Conservation (phyloP, 2,888 invertebrate species). For the Volucella inanis region DNA sequence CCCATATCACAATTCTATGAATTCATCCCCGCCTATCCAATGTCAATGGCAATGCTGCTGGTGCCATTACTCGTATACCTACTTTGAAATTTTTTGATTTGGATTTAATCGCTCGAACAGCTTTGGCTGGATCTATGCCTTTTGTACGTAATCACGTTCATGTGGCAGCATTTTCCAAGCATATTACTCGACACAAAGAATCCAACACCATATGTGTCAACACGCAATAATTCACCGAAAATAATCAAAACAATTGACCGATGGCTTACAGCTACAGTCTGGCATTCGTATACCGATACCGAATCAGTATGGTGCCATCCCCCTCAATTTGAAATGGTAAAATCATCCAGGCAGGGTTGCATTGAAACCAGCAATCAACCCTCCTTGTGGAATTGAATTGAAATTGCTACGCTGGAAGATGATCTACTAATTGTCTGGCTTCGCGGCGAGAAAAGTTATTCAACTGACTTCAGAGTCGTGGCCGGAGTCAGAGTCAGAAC, state of each 20-base stretch:
- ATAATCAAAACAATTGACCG: slow-evolving; percentile 83
- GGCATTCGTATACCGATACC: slow-evolving; percentile 21
- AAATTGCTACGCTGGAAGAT: slow-evolving; percentile 58
- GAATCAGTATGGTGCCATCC: slow-evolving; percentile 36
- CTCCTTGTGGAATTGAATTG: slow-evolving; percentile 33
- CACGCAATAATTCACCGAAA: slow-evolving; percentile 83
- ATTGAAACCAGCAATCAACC: slow-evolving; percentile 46
- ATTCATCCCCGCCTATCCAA: not conserved
- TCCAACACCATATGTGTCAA: slow-evolving; percentile 84
- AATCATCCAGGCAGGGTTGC: not conserved
- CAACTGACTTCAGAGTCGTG: slow-evolving; percentile 14
- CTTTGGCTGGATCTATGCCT: slow-evolving; percentile 55
- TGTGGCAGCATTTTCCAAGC: slow-evolving; percentile 65
- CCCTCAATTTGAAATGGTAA: slow-evolving; percentile 33
- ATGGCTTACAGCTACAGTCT: slow-evolving; percentile 56
- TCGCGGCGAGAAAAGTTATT: slow-evolving; percentile 68
- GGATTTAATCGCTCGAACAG: slow-evolving; percentile 80
- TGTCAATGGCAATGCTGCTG: not conserved
- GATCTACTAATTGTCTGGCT: slow-evolving; percentile 68
- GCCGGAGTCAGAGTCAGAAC: too few species aligned
- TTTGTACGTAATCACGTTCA: slow-evolving; percentile 36
- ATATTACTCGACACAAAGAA: slow-evolving; percentile 73
- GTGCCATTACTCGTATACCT: slow-evolving; percentile 22
- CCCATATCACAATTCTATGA: not conserved
- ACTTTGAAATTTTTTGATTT: slow-evolving; percentile 77